Percentiles rank a stretch among this genome's conserved stretches.
phyloP scores from a whole-genome alignment of 64 coral and sea anemone species.

The Platygyra sinensis region DNA sequence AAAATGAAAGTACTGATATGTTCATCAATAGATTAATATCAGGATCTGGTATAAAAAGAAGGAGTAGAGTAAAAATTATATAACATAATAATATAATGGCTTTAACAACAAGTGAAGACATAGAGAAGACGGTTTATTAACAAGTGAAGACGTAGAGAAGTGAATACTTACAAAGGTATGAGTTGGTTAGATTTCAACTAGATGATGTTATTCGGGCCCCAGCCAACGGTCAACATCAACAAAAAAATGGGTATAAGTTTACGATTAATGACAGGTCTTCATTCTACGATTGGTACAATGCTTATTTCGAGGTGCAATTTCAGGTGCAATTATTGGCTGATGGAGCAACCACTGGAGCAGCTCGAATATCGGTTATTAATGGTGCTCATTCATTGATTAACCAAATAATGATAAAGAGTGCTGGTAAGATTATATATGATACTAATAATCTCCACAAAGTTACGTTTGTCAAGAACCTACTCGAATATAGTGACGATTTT shows the following conservation, averaged over 20 bases:
- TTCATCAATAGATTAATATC: background rate
- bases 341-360: background rate
- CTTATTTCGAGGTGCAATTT: background rate
- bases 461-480: background rate
- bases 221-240: background rate
- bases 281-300: background rate
- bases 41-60: background rate
- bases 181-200: background rate
- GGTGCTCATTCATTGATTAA: background rate
- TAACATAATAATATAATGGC: conserved; percentile 11
- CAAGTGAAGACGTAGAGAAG: too few relatives aligned
- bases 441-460: background rate
- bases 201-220: background rate
- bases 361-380: background rate
- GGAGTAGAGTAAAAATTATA: background rate
- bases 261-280: background rate
- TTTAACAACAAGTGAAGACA: conserved; percentile 11
- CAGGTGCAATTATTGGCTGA: background rate
- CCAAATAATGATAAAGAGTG: background rate
- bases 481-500: background rate
- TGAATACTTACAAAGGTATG: conserved; percentile 9
- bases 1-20: background rate
- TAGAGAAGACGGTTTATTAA: too few relatives aligned
- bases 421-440: too few relatives aligned
- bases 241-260: conserved; percentile 9